Base-by-base conservation (phyloP, 2,888 invertebrate genomes). In the Glomeris marginata region DNA sequence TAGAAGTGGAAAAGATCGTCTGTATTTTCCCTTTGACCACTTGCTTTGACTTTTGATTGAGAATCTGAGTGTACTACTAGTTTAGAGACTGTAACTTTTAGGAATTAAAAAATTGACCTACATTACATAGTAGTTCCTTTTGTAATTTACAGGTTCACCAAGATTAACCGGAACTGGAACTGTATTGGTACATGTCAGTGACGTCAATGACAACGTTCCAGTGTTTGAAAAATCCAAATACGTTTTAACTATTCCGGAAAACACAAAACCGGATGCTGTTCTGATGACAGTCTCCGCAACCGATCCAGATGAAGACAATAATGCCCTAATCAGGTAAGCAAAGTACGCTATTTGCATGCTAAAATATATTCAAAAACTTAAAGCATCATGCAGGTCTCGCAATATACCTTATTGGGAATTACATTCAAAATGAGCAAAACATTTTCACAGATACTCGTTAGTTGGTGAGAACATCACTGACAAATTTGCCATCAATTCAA, bases 191-290 rank as follows among this genome's bases (percentile, higher is more conserved):
- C 74, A 85, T 48, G 91, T 95, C 10, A 84, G 88, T 69, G 95
- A 95, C 67, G 83, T 88, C 51, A 94, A 94, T 66, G 94, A 94
- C 65, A 88, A 92, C 66, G 80, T 80, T 58, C 94, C 94, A 0
- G 80, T 81, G 60, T 94, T 94, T 66, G 80, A 79, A 59, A 56
- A 53, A 37, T 81, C 84, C 62, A 79, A 80, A 49, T 90, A 90
- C 64, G 77, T 76, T 58, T 81, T 83, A 0, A 73, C 70, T 45
- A 80, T 94, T 0, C 72, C 77, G 57, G 95, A 95, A 72, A 92
- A 94, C 66, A 70, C 81, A 47, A 78, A 84, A 1, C 66, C 78
- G 15, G 84, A 84, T 22, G 81, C 85, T 0, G 74, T 78, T 61
- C 84, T 92, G 2, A 72, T 86, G 8, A 76, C 77, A 52, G 81